Evolutionary conservation across 2,888 invertebrate genomes (phyloP), one percentile per base, ranked within the genome.

Genomic region (Sipha maydis): DNA sequence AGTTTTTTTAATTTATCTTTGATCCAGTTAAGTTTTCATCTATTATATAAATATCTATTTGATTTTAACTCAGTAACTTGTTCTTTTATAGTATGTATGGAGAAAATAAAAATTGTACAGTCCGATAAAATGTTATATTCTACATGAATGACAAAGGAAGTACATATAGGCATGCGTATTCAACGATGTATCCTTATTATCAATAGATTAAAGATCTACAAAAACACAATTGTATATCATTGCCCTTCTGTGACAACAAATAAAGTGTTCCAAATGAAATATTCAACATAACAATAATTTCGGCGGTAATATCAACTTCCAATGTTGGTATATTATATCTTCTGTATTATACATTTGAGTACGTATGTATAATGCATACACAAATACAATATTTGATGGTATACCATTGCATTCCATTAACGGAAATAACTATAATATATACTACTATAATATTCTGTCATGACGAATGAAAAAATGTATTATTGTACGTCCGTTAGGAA

Each of bases 131-230:
- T 34, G 19, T 54, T 54, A 78, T 69, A 76, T 69, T 54, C 54
- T 54, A 34, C 54, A 17, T 69, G 17, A 19, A 61, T 25, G 17
- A 85, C 85, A 85, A 85, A 41, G 17, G 41, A 48, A 38, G 67
- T 25, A 61, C 48, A 69, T 75, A n/a, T 38, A 77, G 17, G 5
- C n/a, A 38, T 34, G 17, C n/a, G 25, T 34, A 48, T 31, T 76
- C 67, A n/a, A 77, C n/a, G 31, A 31, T 21, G 31, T 11, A 38
- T 69, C 54, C 77, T 78, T 78, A 54, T 78, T 85, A 77, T 56
- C 48, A 34, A 48, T 48, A 78, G 78, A 85, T 78, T 85, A 85
- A 85, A 48, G 34, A 85, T 85, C 34, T 69, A 78, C 78, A 78
- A 69, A 69, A 78, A 85, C 77, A n/a, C 25, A 41, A 85, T 85